A percentile compares a stretch with the other conserved stretches of the same genome.
Evolutionary conservation across 2,113 vertebrate genomes (phyloP).

Genomic region (Tetrao urogallus): DNA sequence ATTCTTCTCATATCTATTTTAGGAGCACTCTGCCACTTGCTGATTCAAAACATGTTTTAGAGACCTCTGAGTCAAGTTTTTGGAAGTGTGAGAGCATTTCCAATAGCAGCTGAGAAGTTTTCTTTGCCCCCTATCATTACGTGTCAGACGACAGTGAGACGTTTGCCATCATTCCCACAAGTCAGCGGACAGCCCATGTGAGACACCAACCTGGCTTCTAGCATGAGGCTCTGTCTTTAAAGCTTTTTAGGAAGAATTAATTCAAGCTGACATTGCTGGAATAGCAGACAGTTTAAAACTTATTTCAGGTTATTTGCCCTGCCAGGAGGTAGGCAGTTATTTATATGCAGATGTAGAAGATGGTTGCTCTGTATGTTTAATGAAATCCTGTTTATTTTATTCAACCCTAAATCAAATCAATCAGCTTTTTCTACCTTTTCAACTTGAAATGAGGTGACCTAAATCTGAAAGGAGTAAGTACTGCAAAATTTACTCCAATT

Average conservation of each 20-base stretch:
- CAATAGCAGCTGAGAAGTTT: background rate
- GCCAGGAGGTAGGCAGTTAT: background rate
- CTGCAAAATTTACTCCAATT: background rate
- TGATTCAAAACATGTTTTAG: background rate
- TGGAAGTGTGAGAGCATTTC: background rate
- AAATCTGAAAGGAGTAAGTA: background rate
- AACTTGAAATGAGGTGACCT: background rate
- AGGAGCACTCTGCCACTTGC: background rate
- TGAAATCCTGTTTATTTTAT: background rate
- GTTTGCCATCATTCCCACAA: background rate
- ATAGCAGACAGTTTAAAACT: background rate
- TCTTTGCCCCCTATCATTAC: background rate
- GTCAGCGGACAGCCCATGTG: fast-evolving
- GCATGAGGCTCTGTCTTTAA: background rate
- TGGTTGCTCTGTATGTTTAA: background rate
- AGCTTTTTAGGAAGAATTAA: background rate
- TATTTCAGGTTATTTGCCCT: background rate
- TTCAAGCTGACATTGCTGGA: background rate
- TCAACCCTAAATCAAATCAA: background rate
- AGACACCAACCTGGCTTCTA: background rate
- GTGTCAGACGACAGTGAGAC: background rate
- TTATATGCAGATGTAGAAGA: background rate
- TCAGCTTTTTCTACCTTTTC: background rate
- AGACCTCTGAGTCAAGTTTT: background rate
- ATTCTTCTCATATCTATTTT: background rate